Percentiles rank a stretch among this genome's conserved stretches.
These are phyloP conservation scores for Amphipoea oculea DNA, from an alignment of 2,888 invertebrate species.

Conservation along the genomic window DNA sequence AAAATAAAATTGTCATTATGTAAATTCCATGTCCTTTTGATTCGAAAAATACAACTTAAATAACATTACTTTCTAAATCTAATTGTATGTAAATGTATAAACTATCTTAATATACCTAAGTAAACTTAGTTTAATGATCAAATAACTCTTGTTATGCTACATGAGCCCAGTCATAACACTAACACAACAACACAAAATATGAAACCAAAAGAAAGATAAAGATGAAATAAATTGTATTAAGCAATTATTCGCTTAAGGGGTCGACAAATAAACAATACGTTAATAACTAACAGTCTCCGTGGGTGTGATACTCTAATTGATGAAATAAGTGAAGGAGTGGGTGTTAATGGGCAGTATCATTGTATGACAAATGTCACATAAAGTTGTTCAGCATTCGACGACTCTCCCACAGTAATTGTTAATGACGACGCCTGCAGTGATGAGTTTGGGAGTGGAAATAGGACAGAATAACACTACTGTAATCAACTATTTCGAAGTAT, in stretches of 20 bases:
- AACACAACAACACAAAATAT: background rate
- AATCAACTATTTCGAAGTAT: background rate
- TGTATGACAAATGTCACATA: conserved; percentile 66
- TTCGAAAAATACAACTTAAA: background rate
- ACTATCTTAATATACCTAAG: background rate
- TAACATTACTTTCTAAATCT: background rate
- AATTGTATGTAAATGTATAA: background rate
- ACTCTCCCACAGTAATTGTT: conserved; percentile 63
- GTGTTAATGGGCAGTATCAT: conserved; percentile 64
- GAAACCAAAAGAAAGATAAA: conserved; percentile 16
- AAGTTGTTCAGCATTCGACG: conserved; percentile 47
- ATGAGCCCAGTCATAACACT: background rate
- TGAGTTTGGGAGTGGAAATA: conserved; percentile 32
- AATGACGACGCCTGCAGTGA: conserved; percentile 28
- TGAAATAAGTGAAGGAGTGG: conserved; percentile 65
- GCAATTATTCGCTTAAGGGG: conserved; percentile 45
- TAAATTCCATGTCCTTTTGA: conserved; percentile 14
- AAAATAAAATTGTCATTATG: conserved; percentile 23
- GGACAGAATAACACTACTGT: conserved; percentile 20
- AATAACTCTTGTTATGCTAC: background rate
- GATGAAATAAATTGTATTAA: conserved; percentile 42
- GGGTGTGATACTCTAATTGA: conserved; percentile 67
- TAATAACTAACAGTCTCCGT: conserved; percentile 57
- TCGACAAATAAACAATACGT: conserved; percentile 52
- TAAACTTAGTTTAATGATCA: background rate